Evolutionary conservation across 2,888 invertebrate genomes (phyloP), one percentile per base, ranked within the genome.

Genomic region (Toxonevra muliebris): DNA sequence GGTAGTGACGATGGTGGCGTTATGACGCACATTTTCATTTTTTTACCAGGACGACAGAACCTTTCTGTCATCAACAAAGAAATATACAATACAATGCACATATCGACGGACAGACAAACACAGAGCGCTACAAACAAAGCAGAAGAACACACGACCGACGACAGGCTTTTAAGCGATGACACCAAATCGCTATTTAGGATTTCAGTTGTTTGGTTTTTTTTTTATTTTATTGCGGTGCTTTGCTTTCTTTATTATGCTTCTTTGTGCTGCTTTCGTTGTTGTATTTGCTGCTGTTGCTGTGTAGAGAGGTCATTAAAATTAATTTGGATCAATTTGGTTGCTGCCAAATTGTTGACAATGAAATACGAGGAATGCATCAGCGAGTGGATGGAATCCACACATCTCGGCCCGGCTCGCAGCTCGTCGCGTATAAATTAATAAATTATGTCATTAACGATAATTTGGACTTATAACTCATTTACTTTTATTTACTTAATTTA

Each of bases 151-250:
- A 30, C 30, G 30, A 7, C 7, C 30, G 30, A 30, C 30, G 30
- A 30, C 82, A 83, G 83, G 83, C 83, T 83, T 83, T 83, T 84
- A 84, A 81, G 80, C 79, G 81, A 80, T 80, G 83, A 83, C 83
- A 83, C 82, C 83, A 80, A 83, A 84, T 83, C 80, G 84, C 83
- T 84, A 82, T 83, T 83, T 83, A 81, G 82, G 77, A 77, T 75
- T 62, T 59, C 71, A 43, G 43, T 71, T 73, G 69, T 57, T 67
- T 30, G 3, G 30, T 7, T 30, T 30, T 30, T 30, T 30, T 30
- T 30, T 1, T 64, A 40, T 57, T 58, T 59, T 42, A 41, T 42
- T 17, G 42, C 61, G 43, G 41, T 61, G n/a, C 13, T n/a, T 40
- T 52, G 53, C 45, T 9, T 61, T 53, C 13, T 48, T 15, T 45